Evolutionary conservation across 1,140 invertebrate species (phyloP).

Genomic region (Drosophila orena): DNA sequence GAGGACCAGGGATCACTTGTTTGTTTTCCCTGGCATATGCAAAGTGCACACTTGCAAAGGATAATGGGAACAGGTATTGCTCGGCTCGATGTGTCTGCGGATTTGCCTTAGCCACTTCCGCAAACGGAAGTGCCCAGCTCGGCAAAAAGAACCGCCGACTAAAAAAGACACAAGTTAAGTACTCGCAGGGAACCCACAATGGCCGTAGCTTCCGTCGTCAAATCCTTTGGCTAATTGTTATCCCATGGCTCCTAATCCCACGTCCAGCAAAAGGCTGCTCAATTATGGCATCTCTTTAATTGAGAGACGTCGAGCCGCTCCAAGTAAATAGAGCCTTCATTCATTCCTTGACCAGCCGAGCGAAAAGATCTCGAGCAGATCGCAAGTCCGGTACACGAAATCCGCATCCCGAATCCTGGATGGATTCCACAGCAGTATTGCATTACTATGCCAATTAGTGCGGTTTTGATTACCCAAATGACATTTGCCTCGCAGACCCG

Average conservation of each 20-base stretch:
- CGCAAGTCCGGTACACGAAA: neutral
- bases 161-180: slow-evolving; percentile 78
- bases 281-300: slow-evolving; percentile 78
- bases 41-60: slow-evolving; percentile 52
- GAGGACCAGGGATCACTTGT: slow-evolving; percentile 42
- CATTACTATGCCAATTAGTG: slow-evolving; percentile 73
- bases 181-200: slow-evolving; percentile 30
- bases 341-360: slow-evolving; percentile 37
- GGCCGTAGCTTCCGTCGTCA: slow-evolving; percentile 68
- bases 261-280: slow-evolving; percentile 57
- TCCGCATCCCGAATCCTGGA: neutral
- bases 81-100: neutral
- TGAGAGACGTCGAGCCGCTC: slow-evolving; percentile 43
- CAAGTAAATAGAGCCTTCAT: slow-evolving; percentile 29
- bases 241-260: slow-evolving; percentile 50
- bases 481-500: slow-evolving; percentile 34
- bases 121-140: slow-evolving; percentile 44
- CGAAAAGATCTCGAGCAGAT: slow-evolving; percentile 41
- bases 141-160: slow-evolving; percentile 7
- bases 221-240: slow-evolving; percentile 81
- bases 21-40: slow-evolving; percentile 54
- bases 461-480: slow-evolving; percentile 71
- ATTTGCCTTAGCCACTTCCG: slow-evolving; percentile 40
- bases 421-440: slow-evolving; percentile 43
- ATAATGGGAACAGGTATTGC: slow-evolving; percentile 44